phyloP scores from a whole-genome alignment of 2,888 invertebrate genomes.

The Tipula unca region DNA sequence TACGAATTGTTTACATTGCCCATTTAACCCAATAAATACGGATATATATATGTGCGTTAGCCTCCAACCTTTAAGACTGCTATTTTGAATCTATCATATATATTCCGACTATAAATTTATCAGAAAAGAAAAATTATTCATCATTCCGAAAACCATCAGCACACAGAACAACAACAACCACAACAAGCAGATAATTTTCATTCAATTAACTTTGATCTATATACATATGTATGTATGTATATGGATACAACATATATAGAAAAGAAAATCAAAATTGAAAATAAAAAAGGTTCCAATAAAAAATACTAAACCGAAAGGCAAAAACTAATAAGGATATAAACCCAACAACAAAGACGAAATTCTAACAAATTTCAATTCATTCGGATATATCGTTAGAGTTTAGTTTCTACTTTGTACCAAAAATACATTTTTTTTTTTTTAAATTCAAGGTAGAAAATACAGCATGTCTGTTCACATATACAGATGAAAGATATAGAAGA shows the following conservation, averaged over 20 bases:
- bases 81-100: too few species aligned
- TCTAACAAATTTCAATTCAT: not conserved
- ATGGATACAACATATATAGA: not conserved
- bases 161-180: not conserved
- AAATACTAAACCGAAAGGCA: not conserved
- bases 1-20: not conserved
- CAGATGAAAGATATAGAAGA: not conserved
- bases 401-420: not conserved
- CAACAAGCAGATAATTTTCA: not conserved
- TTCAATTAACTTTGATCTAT: not conserved
- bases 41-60: not conserved
- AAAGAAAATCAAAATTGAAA: not conserved
- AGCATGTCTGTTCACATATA: not conserved
- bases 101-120: too few species aligned
- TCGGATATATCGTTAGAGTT: not conserved
- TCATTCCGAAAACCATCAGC: not conserved
- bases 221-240: not conserved
- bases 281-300: not conserved
- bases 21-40: not conserved
- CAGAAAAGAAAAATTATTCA: too few species aligned
- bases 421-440: not conserved
- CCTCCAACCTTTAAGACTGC: too few species aligned
- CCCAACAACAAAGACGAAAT: not conserved
- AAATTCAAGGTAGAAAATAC: not conserved
- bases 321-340: not conserved